Evolutionary conservation across 1,140 invertebrate species (phyloP), one percentile per base, ranked within the genome.

Genomic region (Tetragonula clypearis): DNA sequence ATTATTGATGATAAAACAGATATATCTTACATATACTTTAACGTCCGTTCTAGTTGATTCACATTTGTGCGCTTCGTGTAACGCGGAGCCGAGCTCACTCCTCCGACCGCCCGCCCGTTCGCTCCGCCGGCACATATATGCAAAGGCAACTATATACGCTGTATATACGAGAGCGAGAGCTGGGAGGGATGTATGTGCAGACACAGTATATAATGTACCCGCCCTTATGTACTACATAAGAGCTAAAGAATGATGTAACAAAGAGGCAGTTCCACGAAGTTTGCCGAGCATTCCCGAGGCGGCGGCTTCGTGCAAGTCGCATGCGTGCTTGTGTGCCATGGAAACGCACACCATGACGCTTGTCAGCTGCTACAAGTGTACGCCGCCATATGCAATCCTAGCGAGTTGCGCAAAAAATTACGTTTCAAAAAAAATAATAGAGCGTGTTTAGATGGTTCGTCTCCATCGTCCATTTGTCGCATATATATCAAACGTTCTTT

Each of bases 351-450:
- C 86, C 72, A 86, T 73, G 84, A 88, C 79, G 55, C 82, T 89
- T 88, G 92, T 94, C 93, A 94, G 92, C 92, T 93, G 92, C 92
- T 92, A 35, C 81, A 41, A 90, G 74, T 86, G 87, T 60, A 55
- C 87, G 93, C 73, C 94, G 93, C 93, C 94, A 94, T 93, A 93
- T 94, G 92, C 91, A 93, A 93, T 94, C 93, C 93, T 90, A 88
- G 88, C 41, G 88, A 88, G 85, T 81, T 88, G 85, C 83, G 82
- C 83, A 84, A 88, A 88, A 86, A 90, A 89, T 79, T 74, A 86
- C 53, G 69, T 69, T 65, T 84, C 69, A 65, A 84, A 71, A 82
- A 86, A 82, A 86, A 86, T 82, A 60, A 84, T 68, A 87, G 71
- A 85, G 76, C 78, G 76, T 68, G 55, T 55, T 68, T 60, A 58